Conservation (phyloP, 2,797 vertebrate genomes). For the Gymnodraco acuticeps region DNA sequence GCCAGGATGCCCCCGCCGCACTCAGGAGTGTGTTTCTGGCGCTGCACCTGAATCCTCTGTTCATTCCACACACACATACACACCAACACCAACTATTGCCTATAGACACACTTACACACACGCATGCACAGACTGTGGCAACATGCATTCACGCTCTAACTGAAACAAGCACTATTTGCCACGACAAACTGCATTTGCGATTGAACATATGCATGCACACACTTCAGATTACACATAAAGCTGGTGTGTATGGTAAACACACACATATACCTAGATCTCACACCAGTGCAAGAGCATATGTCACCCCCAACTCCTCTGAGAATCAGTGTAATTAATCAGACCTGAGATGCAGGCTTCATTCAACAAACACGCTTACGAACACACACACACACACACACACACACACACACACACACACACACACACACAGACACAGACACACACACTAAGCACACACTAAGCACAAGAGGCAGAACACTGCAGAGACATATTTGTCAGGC, state of each 20-base stretch:
- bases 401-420: no score
- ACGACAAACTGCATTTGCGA: constrained; percentile 16
- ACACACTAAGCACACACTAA: not conserved
- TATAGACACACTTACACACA: constrained; percentile 33
- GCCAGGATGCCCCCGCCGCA: constrained; percentile 84
- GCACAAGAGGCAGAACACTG: constrained; percentile 52
- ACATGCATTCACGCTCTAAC: constrained; percentile 26
- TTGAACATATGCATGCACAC: constrained; percentile 21
- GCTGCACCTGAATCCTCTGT: constrained; percentile 73
- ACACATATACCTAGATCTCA: constrained; percentile 57
- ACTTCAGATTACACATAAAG: constrained; percentile 38
- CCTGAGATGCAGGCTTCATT: constrained; percentile 70
- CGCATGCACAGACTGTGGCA: constrained; percentile 13
- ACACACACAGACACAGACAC: not conserved
- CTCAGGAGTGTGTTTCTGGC: constrained; percentile 79
- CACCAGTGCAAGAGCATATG: constrained; percentile 78
- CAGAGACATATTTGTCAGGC: constrained; percentile 44
- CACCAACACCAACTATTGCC: constrained; percentile 37
- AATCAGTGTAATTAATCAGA: constrained; percentile 80
- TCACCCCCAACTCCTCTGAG: constrained; percentile 76
- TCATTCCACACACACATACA: constrained; percentile 64
- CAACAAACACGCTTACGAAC: constrained; percentile 51
- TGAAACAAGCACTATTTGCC: constrained; percentile 31
- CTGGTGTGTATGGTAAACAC: not conserved
- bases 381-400: constrained; percentile 11